Percentiles rank a stretch among this genome's conserved stretches.
These are phyloP conservation scores for Lamellibrachia columna DNA, from an alignment of 2,888 invertebrate species.

Conservation along the genomic window DNA sequence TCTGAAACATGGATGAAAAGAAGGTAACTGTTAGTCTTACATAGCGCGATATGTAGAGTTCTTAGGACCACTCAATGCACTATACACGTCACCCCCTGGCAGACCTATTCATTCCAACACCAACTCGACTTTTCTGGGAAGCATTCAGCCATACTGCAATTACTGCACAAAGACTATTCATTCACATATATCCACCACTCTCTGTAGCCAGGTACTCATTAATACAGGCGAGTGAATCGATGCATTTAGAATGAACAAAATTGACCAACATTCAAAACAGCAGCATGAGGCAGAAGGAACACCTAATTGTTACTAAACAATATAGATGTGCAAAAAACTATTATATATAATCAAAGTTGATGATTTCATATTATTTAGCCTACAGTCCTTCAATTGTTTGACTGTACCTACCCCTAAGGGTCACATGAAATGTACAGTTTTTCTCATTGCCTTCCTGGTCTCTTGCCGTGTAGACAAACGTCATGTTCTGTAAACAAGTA, in stretches of 20 bases:
- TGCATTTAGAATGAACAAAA: neutral
- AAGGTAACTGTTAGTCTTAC: neutral
- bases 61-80: no score
- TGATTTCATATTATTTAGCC: no score
- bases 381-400: neutral
- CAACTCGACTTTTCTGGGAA: no score
- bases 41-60: neutral
- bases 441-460: neutral
- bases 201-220: no score
- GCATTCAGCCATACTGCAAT: no score
- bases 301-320: neutral
- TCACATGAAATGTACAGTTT: neutral
- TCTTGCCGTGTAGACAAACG: neutral
- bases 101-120: no score
- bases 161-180: no score
- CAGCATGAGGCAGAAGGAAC: neutral
- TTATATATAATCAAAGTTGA: no score
- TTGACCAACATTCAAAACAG: neutral
- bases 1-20: constrained; percentile 37
- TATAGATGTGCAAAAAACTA: no score
- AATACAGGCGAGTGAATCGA: no score
- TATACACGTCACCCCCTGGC: no score
- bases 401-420: neutral
- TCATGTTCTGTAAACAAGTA: neutral
- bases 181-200: no score